A percentile compares a stretch with the other conserved stretches of the same genome.
Conservation (phyloP, 92 coral and sea anemone species). For the Porites divaricata region DNA sequence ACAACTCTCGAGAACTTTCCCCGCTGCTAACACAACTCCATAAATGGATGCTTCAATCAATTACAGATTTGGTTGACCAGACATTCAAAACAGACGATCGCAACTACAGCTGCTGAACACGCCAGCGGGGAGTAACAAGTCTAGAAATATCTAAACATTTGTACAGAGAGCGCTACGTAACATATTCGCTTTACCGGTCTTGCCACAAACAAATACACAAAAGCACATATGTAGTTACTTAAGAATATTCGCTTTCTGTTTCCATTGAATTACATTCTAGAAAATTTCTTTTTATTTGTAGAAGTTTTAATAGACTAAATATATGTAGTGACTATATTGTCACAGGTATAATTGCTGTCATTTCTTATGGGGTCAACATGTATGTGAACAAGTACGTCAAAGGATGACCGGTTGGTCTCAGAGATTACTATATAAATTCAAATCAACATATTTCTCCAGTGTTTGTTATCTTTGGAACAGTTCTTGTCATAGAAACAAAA, state of each 20-base stretch:
- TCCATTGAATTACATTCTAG: not conserved
- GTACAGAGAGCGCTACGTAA: not conserved
- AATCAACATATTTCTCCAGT: not conserved
- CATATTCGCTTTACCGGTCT: not conserved
- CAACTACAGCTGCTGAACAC: not conserved
- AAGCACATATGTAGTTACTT: not conserved
- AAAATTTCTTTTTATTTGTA: too few relatives aligned
- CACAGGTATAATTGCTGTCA: too few relatives aligned
- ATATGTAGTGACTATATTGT: too few relatives aligned
- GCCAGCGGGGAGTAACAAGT: not conserved
- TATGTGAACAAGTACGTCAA: too few relatives aligned
- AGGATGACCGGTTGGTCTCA: not conserved
- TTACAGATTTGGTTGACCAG: not conserved
- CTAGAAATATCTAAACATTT: not conserved
- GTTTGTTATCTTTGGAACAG: not conserved
- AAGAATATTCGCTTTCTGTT: not conserved
- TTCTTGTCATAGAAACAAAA: not conserved
- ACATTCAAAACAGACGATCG: too few relatives aligned
- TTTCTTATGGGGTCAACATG: too few relatives aligned
- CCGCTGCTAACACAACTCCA: not conserved
- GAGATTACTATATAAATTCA: too few relatives aligned
- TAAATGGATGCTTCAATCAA: not conserved
- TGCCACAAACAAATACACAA: not conserved
- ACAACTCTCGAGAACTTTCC: conserved; percentile 25
- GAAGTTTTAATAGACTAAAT: too few relatives aligned